Conservation (phyloP, 2,797 vertebrate species). For the Gymnodraco acuticeps region DNA sequence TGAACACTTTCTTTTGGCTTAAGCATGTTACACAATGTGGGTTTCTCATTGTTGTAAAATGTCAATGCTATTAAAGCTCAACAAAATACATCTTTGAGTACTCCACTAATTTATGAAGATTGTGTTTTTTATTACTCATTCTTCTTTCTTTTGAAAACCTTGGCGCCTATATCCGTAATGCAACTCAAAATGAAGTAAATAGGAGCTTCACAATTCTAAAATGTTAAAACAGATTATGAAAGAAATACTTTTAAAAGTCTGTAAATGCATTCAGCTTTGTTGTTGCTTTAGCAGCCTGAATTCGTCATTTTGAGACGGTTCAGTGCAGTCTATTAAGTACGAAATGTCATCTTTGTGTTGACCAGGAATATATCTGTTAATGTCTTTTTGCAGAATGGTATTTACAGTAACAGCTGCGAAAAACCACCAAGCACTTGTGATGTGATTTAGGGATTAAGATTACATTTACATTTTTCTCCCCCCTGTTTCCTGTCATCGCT, state of each 20-base stretch:
- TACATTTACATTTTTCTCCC: background rate
- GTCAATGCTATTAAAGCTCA: background rate
- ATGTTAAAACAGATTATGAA: no score
- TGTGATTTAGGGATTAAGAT: slow-evolving; percentile 16
- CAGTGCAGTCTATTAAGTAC: background rate
- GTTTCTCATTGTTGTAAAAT: background rate
- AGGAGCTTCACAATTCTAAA: no score
- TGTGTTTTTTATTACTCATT: no score
- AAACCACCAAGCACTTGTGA: background rate
- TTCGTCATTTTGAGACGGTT: background rate
- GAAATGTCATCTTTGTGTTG: background rate
- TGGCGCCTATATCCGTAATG: background rate
- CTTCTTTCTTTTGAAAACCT: no score
- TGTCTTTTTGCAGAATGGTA: slow-evolving; percentile 6
- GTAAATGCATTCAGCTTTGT: background rate
- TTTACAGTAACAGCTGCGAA: slow-evolving; percentile 18
- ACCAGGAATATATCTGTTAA: background rate
- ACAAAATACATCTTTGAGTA: background rate
- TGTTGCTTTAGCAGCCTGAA: background rate
- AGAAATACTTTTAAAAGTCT: no score
- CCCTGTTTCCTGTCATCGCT: background rate
- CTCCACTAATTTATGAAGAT: no score
- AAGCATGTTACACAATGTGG: background rate
- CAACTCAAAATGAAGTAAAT: background rate
- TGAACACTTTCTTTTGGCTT: slow-evolving; percentile 6